Percentiles rank a stretch among this genome's conserved stretches.
phyloP scores from a whole-genome alignment of 2,113 vertebrate species.

The Cyprinus carpio region DNA sequence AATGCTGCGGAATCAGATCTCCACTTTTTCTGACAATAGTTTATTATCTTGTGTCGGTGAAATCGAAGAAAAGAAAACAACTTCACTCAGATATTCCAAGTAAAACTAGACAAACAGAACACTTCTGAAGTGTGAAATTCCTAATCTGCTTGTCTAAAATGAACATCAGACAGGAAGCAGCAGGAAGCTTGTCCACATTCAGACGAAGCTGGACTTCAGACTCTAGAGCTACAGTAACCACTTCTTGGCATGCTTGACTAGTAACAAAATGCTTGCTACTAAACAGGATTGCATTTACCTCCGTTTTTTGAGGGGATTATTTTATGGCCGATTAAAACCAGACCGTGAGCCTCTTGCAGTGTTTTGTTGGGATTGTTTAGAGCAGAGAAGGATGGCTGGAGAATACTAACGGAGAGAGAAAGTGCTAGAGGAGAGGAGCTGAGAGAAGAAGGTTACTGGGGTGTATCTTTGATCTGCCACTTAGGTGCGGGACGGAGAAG shows the following conservation, averaged over 20 bases:
- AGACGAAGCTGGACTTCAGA: not conserved
- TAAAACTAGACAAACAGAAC: not conserved
- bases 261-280: not conserved
- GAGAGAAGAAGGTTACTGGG: slow-evolving; percentile 44
- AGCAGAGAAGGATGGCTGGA: slow-evolving; percentile 8
- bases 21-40: not conserved
- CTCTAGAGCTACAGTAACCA: not conserved
- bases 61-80: not conserved
- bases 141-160: not conserved
- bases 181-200: not conserved
- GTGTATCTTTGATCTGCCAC: slow-evolving; percentile 48
- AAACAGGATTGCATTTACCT: not conserved
- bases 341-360: not conserved
- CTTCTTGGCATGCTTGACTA: not conserved
- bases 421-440: not conserved
- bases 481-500: slow-evolving; percentile 32
- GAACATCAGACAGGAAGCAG: not conserved
- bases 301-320: not conserved
- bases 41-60: not conserved
- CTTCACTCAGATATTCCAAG: no score
- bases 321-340: not conserved
- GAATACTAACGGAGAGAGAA: slow-evolving; percentile 26
- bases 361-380: slow-evolving; percentile 21
- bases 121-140: not conserved
- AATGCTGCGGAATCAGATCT: not conserved